A percentile compares a stretch with the other conserved stretches of the same genome.
These are phyloP conservation scores for Protomyctophum bolini DNA, from an alignment of 2,113 vertebrate genomes.

Conservation along the genomic window DNA sequence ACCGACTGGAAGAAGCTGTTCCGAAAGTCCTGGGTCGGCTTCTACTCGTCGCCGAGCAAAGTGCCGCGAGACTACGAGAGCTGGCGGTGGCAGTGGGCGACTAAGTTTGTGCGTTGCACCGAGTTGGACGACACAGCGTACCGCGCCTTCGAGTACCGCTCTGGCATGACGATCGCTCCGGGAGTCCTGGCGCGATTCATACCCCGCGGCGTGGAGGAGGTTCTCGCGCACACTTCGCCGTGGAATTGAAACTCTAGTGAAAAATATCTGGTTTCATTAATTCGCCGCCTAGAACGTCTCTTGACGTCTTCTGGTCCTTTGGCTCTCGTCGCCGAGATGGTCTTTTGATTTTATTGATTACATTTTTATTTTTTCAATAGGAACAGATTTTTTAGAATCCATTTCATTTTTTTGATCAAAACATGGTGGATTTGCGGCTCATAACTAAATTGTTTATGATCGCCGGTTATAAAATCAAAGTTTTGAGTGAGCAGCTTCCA, in stretches of 20 bases:
- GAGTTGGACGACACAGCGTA: not conserved
- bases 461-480: no score
- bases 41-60: conserved; percentile 44
- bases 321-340: no score
- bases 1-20: conserved; percentile 38
- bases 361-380: no score
- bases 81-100: conserved; percentile 64
- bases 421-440: no score
- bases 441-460: no score
- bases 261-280: no score
- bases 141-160: conserved; percentile 47
- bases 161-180: conserved; percentile 35
- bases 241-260: conserved; percentile 17
- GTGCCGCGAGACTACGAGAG: conserved; percentile 30
- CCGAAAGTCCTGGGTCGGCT: conserved; percentile 51
- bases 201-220: not conserved
- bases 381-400: no score
- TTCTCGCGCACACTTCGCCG: conserved; percentile 26
- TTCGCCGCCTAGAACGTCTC: no score
- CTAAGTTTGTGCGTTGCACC: conserved; percentile 28
- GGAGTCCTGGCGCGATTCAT: conserved; percentile 62
- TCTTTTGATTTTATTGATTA: no score
- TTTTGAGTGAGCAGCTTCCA: no score
- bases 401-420: no score
- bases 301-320: no score